These are phyloP conservation scores for Diorhabda sublineata DNA, from an alignment of 1,140 invertebrate species.

Conservation along the genomic window DNA sequence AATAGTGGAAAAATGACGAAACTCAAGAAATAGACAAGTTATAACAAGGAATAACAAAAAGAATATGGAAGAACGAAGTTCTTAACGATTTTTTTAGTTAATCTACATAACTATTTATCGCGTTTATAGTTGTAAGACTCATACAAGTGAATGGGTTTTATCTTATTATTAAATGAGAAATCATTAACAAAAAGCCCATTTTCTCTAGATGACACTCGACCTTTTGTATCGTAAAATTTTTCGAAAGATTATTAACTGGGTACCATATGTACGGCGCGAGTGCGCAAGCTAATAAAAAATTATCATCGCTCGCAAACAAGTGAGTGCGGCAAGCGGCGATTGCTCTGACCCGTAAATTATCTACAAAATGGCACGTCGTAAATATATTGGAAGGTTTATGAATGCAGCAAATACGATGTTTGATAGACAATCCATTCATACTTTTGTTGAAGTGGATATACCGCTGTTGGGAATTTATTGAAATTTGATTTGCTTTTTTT, in stretches of 20 bases:
- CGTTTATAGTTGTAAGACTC: too few relatives aligned
- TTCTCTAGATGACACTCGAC: conserved; percentile 7
- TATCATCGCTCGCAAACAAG: conserved; percentile 16
- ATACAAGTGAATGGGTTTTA: not conserved
- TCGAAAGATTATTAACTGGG: conserved; percentile 9
- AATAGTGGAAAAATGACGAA: too few relatives aligned
- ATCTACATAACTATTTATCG: too few relatives aligned
- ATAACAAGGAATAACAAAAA: too few relatives aligned
- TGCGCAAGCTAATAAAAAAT: conserved; percentile 3
- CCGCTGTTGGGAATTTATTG: not conserved
- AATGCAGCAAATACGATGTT: conserved; percentile 33
- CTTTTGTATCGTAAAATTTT: conserved; percentile 12
- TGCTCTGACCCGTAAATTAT: conserved; percentile 44
- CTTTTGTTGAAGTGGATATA: conserved; percentile 5
- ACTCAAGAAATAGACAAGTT: too few relatives aligned
- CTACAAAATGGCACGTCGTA: conserved; percentile 40
- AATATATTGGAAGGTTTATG: conserved; percentile 44
- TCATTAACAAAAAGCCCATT: conserved; percentile 6
- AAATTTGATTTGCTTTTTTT: not conserved
- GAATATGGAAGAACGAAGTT: too few relatives aligned
- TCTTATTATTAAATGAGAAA: not conserved
- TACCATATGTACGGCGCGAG: conserved; percentile 7
- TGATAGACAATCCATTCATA: conserved; percentile 41
- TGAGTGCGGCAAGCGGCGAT: conserved; percentile 36
- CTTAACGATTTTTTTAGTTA: too few relatives aligned